Percentiles rank a stretch among this genome's conserved stretches.
Evolutionary conservation across 2,888 invertebrate genomes (phyloP).

Genomic region (Cephus nigrinus): DNA sequence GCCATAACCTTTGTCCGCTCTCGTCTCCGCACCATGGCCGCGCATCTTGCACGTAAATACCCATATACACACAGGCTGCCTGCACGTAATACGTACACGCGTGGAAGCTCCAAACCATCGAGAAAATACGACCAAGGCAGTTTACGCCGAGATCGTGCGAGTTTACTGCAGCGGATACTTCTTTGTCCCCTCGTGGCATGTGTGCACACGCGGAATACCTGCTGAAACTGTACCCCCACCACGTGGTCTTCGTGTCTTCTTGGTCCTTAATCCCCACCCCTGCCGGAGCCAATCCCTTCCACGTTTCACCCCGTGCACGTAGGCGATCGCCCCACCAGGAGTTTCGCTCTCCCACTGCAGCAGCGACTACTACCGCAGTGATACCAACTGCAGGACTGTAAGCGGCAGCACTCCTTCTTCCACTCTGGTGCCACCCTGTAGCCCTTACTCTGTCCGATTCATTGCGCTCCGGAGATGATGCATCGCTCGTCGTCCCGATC

Average conservation of each 20-base stretch:
- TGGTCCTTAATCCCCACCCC: too few relatives aligned
- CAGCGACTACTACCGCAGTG: too few relatives aligned
- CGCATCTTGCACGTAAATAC: neutral
- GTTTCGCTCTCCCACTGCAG: too few relatives aligned
- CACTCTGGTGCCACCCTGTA: too few relatives aligned
- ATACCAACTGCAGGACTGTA: too few relatives aligned
- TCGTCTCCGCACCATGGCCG: neutral
- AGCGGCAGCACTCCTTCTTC: too few relatives aligned
- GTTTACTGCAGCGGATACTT: slow-evolving; percentile 36
- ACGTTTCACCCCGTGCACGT: too few relatives aligned
- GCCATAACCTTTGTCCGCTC: slow-evolving; percentile 3
- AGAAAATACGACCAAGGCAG: slow-evolving; percentile 28
- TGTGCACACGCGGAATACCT: slow-evolving; percentile 4
- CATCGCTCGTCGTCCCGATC: slow-evolving; percentile 3
- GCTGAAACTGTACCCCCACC: neutral
- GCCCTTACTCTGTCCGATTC: neutral
- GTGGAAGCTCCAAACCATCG: neutral
- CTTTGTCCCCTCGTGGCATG: slow-evolving; percentile 37
- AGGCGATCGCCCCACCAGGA: too few relatives aligned
- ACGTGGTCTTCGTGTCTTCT: neutral
- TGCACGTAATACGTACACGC: neutral
- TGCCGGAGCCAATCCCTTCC: too few relatives aligned
- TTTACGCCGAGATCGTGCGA: slow-evolving; percentile 44
- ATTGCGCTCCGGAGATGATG: slow-evolving; percentile 4
- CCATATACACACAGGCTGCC: too few relatives aligned